Base-by-base conservation (phyloP, 2,888 invertebrate genomes). In the Athalia circularis region DNA sequence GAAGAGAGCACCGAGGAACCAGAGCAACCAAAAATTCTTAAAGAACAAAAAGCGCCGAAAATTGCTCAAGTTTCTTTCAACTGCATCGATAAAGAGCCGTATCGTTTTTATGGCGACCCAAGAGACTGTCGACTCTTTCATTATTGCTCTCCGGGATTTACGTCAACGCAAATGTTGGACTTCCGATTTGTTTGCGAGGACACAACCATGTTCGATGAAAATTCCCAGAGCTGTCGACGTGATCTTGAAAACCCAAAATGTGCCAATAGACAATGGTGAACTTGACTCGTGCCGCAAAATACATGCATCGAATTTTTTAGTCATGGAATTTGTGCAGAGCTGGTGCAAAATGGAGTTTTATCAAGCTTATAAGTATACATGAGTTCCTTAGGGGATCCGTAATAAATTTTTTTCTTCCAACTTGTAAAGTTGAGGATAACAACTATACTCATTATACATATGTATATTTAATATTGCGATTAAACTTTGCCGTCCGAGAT, bases 121-220 rank as follows among this genome's bases (percentile, higher is more conserved):
- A 90, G 92, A 79, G 93, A 93, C 85, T 93, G 93, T 82, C 90
- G 93, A 80, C 87, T 93, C 81, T 93, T 93, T 84, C 93, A 93
- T 85, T 93, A 93, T 82, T 93, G 93, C 85, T 92, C 93, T 4
- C 91, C 91, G n/a, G 93, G 93, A 9, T 93, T 92, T 83, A 91
- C 91, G 45, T 87, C 90, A 79, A 90, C 91, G 80, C 93, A 93
- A 86, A 90, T 93, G 80, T 87, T 93, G 57, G 93, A 93, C 85
- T 92, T 93, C 88, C 92, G 92, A 83, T 93, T 93, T 83, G 92
- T 92, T 13, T 93, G 93, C 87, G 93, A 93, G 85, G 90, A 92
- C 79, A 92, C 92, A 79, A 93, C 93, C 59, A 90, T 88, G 81
- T 93, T 93, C 83, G 92, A 93, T 83, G 91, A 92, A 80, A 89